phyloP scores from a whole-genome alignment of 2,888 invertebrate species.

The Lapara coniferarum region DNA sequence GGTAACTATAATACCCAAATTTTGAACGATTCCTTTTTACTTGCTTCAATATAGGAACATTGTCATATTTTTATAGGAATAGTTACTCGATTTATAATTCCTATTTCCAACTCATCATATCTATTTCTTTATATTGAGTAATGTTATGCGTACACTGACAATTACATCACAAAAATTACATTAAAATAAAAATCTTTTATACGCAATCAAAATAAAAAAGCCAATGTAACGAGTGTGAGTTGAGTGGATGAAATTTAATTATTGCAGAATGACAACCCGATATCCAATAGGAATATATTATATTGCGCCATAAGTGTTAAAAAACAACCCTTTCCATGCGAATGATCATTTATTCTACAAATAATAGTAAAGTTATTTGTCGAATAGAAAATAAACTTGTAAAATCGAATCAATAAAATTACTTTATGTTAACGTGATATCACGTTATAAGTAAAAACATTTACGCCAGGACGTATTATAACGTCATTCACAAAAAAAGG shows the following conservation, averaged over 20 bases:
- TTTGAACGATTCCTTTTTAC: no score
- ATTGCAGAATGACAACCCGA: slow-evolving; percentile 8
- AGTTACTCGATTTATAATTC: no score
- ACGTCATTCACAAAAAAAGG: slow-evolving; percentile 1
- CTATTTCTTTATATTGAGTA: neutral
- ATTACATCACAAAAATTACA: neutral
- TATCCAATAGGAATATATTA: neutral
- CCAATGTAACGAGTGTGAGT: slow-evolving; percentile 10
- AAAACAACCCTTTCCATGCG: slow-evolving; percentile 18
- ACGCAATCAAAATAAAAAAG: slow-evolving; percentile 14
- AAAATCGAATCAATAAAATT: neutral
- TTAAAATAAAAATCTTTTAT: neutral
- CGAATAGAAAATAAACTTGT: no score
- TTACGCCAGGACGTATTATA: neutral
- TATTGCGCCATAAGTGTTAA: neutral
- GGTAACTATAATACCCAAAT: no score
- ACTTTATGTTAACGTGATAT: neutral
- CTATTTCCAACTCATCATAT: no score
- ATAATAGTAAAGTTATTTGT: neutral
- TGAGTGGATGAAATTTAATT: slow-evolving; percentile 2
- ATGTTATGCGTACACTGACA: neutral
- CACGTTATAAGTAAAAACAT: neutral
- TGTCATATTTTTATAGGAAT: no score
- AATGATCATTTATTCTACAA: neutral
- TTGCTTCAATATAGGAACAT: no score